Evolutionary conservation across 2,888 invertebrate genomes (phyloP).

Genomic region (Lasioglossum lativentre): DNA sequence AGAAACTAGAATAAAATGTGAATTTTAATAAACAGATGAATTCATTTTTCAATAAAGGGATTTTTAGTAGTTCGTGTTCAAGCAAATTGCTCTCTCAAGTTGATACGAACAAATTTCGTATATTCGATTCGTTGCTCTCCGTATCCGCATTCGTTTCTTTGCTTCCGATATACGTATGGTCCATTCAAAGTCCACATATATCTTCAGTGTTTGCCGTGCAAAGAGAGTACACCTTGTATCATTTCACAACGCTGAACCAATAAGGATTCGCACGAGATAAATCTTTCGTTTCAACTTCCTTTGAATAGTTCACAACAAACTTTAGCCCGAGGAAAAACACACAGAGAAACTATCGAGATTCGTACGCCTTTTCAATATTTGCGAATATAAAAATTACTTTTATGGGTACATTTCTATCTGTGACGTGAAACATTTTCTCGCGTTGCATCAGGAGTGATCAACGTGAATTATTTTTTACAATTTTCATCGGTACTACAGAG

Average conservation of each 20-base stretch:
- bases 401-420: not conserved
- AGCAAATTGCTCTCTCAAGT: too few relatives aligned
- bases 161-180: slow-evolving; percentile 41
- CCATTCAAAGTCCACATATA: slow-evolving; percentile 48
- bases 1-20: too few relatives aligned
- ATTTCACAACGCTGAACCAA: slow-evolving; percentile 60
- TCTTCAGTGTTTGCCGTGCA: slow-evolving; percentile 59
- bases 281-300: slow-evolving; percentile 60
- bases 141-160: slow-evolving; percentile 27
- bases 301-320: slow-evolving; percentile 54
- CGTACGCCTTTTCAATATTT: slow-evolving; percentile 20
- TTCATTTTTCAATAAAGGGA: too few relatives aligned
- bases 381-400: slow-evolving; percentile 23
- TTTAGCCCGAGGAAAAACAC: slow-evolving; percentile 36
- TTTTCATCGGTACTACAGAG: too few relatives aligned
- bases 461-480: not conserved
- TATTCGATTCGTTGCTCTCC: slow-evolving; percentile 31
- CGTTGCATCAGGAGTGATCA: not conserved
- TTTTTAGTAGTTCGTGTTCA: not conserved
- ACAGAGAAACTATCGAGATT: slow-evolving; percentile 32
- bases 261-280: slow-evolving; percentile 67
- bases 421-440: not conserved
- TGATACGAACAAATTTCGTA: slow-evolving; percentile 21
- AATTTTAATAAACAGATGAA: not conserved
- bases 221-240: slow-evolving; percentile 59